Evolutionary conservation across 2,113 vertebrate genomes (phyloP), one percentile per base, ranked within the genome.

Genomic region (Bettongia penicillata): DNA sequence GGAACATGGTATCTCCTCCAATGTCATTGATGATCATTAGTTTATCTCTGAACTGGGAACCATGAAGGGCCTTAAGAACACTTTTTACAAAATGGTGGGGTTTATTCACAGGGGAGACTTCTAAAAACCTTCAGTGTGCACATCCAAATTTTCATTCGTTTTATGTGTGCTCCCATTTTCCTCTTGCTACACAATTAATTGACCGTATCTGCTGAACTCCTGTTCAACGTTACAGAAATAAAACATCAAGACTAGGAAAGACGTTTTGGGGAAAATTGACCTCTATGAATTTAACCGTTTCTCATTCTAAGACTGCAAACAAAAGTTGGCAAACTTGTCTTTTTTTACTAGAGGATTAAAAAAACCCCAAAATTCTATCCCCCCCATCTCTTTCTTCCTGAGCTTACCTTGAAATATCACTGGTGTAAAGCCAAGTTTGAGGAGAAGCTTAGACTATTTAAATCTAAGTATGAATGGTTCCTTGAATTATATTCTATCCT

Each of bases 1-100:
- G 93, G 93, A 96, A 97, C 90, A 50, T 93, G 95, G 68, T 57
- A 25, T 53, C 93, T 95, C 51, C 96, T 93, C 91, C 91, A 97
- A 97, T 96, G 94, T 84, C 52, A 91, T 91, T 28, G 47, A 11
- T 51, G n/a, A 90, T 96, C 93, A 51, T 95, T 94, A 96, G 91
- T n/a, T 95, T 94, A 91, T 93, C 97, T 97, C 23, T 1, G 92
- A 93, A 92, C 93, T 95, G 96, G 92, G 48, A 96, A 90, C 8
- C 48, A 92, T 53, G 68, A 61, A 92, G 61, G 61, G 5, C 68
- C 19, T 84, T 84, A 84, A 43, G 92, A 95, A 6, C 7, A 51
- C 23, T 84, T 97, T 97, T 91, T 92, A 50, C 94, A 96, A n/a
- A 31, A 94, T 89, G 68, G n/a, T 84, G n/a, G n/a, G 16, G 16